Evolutionary conservation across 2,888 invertebrate species (phyloP).

Genomic region (Drosophila formosana): DNA sequence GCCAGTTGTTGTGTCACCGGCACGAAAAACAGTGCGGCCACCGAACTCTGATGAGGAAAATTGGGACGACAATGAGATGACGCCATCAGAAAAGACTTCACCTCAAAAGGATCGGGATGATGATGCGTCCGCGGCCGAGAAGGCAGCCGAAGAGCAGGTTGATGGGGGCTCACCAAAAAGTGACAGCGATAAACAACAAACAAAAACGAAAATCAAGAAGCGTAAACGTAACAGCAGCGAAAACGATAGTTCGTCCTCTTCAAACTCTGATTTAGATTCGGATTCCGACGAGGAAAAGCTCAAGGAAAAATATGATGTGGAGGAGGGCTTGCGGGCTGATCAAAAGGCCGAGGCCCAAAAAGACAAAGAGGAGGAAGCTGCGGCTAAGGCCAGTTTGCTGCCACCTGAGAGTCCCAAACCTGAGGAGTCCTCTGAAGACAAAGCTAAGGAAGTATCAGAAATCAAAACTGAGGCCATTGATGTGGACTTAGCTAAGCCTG

Average conservation of each 20-base stretch:
- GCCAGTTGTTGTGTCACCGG: constrained; percentile 77
- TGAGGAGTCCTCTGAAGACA: constrained; percentile 41
- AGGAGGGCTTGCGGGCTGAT: constrained; percentile 60
- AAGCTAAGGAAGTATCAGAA: constrained; percentile 39
- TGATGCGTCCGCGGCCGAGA: constrained; percentile 11
- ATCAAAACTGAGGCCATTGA: constrained; percentile 48
- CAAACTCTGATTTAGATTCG: constrained; percentile 72
- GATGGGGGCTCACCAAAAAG: constrained; percentile 47
- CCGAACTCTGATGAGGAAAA: constrained; percentile 81
- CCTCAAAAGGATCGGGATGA: constrained; percentile 30
- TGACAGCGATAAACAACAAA: constrained; percentile 38
- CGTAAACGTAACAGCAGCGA: constrained; percentile 77
- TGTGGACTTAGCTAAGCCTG: constrained; percentile 62
- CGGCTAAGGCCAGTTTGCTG: constrained; percentile 26
- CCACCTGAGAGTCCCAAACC: constrained; percentile 58
- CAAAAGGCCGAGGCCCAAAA: constrained; percentile 64
- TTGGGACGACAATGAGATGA: constrained; percentile 74
- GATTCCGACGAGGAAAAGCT: constrained; percentile 84
- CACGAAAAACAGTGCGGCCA: constrained; percentile 39
- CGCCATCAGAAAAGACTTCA: constrained; percentile 66
- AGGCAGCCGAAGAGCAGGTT: constrained; percentile 33
- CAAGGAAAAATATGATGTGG: constrained; percentile 82
- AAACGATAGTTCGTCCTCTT: constrained; percentile 78
- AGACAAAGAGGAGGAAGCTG: constrained; percentile 42
- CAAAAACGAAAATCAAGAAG: constrained; percentile 64